Conservation (phyloP, 2,113 vertebrate genomes). For the Anoura caudifer region DNA sequence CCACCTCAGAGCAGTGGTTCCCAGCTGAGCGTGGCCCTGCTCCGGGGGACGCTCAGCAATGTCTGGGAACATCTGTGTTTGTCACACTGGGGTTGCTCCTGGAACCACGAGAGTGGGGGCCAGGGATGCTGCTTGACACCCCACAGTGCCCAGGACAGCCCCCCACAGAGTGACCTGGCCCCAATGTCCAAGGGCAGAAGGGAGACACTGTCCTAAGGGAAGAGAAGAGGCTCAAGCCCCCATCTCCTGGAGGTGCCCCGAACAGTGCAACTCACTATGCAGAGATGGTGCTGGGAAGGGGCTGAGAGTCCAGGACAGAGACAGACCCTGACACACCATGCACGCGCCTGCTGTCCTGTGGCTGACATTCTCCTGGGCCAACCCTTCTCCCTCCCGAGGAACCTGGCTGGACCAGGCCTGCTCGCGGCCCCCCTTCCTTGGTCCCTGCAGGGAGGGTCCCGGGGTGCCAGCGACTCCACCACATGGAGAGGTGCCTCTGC, state of each 20-base stretch:
- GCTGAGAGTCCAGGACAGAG: neutral
- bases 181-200: neutral
- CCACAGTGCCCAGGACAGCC: rapidly evolving
- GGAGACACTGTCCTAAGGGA: too few species aligned
- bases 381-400: neutral
- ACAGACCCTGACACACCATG: neutral
- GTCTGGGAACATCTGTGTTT: neutral
- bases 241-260: rapidly evolving
- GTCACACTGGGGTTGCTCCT: neutral
- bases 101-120: neutral
- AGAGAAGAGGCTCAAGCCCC: neutral
- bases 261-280: rapidly evolving
- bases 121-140: neutral
- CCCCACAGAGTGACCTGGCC: neutral
- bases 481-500: neutral
- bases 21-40: neutral
- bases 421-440: neutral
- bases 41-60: neutral
- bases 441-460: neutral
- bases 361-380: neutral
- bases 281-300: neutral
- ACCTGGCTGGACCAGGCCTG: neutral
- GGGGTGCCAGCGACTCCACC: neutral
- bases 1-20: neutral
- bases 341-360: neutral